These are phyloP conservation scores for Helarctos malayanus DNA, from an alignment of 2,797 vertebrate genomes.

Conservation along the genomic window DNA sequence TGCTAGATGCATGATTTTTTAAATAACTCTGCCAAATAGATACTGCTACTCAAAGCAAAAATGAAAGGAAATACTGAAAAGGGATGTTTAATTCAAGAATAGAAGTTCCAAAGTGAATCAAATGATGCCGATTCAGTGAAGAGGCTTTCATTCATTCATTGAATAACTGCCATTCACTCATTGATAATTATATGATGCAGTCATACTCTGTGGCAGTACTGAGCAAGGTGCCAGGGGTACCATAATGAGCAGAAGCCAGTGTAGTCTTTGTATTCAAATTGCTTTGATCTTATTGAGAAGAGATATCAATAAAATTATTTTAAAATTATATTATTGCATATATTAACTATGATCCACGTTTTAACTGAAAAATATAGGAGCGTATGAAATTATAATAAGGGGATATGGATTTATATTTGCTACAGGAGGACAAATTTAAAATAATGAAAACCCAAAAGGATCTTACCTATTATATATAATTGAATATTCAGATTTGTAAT, in stretches of 20 bases:
- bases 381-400: neutral
- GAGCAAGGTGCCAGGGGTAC: neutral
- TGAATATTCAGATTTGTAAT: conserved; percentile 23
- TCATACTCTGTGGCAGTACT: neutral
- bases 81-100: neutral
- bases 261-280: neutral
- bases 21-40: conserved; percentile 11
- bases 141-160: neutral
- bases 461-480: neutral
- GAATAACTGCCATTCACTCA: neutral
- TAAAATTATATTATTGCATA: neutral
- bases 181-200: neutral
- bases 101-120: conserved; percentile 11
- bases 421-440: conserved; percentile 37
- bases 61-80: neutral
- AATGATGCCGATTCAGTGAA: neutral
- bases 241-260: neutral
- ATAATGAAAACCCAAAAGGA: neutral
- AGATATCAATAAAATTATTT: neutral
- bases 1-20: neutral
- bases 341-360: neutral
- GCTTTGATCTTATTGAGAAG: neutral
- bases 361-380: neutral
- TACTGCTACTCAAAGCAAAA: conserved; percentile 11
- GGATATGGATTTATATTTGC: neutral